A percentile compares a stretch with the other conserved stretches of the same genome.
phyloP scores from a whole-genome alignment of 2,113 vertebrate genomes.

The Gymnarchus niloticus region DNA sequence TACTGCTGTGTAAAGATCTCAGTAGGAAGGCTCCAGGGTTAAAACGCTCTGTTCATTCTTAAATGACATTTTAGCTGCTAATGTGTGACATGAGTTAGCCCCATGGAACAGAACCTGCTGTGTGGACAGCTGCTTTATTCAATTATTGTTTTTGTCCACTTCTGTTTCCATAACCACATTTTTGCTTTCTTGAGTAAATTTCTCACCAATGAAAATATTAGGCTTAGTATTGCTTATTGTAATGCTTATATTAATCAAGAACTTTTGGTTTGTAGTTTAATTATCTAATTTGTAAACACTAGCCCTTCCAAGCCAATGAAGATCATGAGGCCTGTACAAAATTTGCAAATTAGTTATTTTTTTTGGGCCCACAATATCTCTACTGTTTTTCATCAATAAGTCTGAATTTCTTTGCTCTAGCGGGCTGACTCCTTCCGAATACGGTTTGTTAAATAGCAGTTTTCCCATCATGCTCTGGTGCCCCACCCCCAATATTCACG shows the following conservation, averaged over 20 bases:
- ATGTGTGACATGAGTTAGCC: background rate
- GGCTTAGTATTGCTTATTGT: background rate
- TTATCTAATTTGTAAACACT: background rate
- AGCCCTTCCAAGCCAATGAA: background rate
- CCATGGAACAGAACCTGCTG: background rate
- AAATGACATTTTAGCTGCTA: background rate
- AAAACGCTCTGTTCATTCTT: background rate
- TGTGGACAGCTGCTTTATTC: background rate
- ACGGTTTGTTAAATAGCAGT: too few species aligned
- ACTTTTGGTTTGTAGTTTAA: background rate
- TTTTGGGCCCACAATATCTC: too few species aligned
- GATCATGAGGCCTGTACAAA: too few species aligned
- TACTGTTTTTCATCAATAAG: background rate
- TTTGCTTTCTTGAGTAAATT: background rate
- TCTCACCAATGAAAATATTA: background rate
- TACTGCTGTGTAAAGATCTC: background rate
- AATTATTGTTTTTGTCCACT: background rate
- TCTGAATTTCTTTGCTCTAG: background rate
- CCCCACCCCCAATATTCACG: slow-evolving; percentile 29
- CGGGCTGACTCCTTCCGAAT: too few species aligned
- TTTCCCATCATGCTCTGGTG: background rate
- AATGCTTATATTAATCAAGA: background rate
- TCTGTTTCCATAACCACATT: background rate
- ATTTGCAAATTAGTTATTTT: background rate
- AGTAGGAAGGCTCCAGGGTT: background rate